Percentiles rank a stretch among this genome's conserved stretches.
Conservation (phyloP, 2,797 vertebrate species). For the Cryptoprocta ferox region DNA sequence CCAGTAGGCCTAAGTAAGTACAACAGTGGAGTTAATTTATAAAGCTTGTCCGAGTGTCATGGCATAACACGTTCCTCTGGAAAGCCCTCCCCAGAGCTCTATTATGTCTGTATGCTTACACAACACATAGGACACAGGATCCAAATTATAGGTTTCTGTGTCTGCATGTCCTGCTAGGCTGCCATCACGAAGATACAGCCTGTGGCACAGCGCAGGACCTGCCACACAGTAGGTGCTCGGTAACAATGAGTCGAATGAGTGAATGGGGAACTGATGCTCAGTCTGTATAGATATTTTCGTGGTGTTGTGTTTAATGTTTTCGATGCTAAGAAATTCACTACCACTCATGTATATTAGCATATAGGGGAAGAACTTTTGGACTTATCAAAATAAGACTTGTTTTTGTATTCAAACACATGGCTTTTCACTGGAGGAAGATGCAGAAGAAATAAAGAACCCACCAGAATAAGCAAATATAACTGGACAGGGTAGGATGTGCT, state of each 20-base stretch:
- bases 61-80: not conserved
- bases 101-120: not conserved
- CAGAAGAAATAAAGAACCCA: slow-evolving; percentile 49
- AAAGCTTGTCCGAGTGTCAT: not conserved
- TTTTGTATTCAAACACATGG: not conserved
- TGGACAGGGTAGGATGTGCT: slow-evolving; percentile 77
- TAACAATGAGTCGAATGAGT: not conserved
- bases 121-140: not conserved
- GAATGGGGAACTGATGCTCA: not conserved
- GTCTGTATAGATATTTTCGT: not conserved
- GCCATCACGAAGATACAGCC: not conserved
- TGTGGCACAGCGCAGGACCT: not conserved
- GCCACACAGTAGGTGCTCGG: not conserved
- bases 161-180: not conserved
- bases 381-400: not conserved
- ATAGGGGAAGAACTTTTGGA: not conserved
- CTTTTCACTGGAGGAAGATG: not conserved
- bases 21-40: not conserved
- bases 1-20: not conserved
- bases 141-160: not conserved
- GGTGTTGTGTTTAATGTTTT: not conserved
- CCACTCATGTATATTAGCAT: not conserved
- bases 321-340: not conserved
- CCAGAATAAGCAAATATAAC: slow-evolving; percentile 80
- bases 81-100: not conserved